Conservation (phyloP, 2,888 invertebrate genomes). For the Chalcosyrphus nemorum region DNA sequence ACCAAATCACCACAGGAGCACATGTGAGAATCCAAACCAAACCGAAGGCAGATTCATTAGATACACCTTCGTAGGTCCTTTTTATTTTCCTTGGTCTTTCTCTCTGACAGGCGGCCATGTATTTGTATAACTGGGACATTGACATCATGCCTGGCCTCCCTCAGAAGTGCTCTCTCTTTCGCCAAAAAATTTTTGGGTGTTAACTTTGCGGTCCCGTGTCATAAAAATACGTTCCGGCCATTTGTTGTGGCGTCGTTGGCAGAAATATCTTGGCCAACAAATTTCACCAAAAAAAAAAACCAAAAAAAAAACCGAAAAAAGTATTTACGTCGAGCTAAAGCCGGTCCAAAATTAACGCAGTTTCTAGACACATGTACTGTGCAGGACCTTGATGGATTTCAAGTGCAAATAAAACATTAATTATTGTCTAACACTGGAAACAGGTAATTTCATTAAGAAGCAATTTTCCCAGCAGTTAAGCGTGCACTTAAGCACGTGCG, state of each 20-base stretch:
- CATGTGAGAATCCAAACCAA: background rate
- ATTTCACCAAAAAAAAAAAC: too few species aligned
- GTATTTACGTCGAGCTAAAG: background rate
- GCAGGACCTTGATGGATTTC: conserved; percentile 15
- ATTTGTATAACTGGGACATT: background rate
- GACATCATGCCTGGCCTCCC: background rate
- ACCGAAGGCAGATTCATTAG: conserved; percentile 32
- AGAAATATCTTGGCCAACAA: background rate
- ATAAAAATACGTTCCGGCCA: conserved; percentile 1
- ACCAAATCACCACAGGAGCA: conserved; percentile 7
- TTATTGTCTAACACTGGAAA: conserved; percentile 21
- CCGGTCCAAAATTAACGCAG: background rate
- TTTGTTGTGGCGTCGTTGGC: background rate
- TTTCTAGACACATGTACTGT: background rate
- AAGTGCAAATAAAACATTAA: conserved; percentile 45
- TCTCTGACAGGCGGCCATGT: conserved; percentile 9
- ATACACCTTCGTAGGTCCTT: conserved; percentile 19
- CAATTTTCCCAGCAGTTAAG: conserved; percentile 36
- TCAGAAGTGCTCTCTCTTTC: background rate
- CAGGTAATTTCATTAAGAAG: conserved; percentile 46
- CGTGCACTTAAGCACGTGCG: conserved; percentile 38
- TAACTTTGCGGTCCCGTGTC: conserved; percentile 8
- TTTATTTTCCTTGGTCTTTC: too few species aligned
- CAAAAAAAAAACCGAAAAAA: too few species aligned
- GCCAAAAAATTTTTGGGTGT: background rate